Base-by-base conservation (phyloP, 23 tunicate species). In the Botrylloides violaceus region DNA sequence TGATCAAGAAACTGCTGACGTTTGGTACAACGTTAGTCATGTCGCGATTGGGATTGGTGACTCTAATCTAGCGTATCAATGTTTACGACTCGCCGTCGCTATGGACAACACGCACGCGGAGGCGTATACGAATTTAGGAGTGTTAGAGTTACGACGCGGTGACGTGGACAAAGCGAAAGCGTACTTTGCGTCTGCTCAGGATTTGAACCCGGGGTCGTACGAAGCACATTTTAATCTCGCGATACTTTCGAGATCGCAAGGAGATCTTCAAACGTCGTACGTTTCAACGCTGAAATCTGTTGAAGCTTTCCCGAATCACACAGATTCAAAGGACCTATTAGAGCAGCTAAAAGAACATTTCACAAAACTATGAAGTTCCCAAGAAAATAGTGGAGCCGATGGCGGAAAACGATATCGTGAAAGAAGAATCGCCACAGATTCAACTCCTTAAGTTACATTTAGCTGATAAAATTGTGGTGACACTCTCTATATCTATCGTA, bases 1-100 rank as follows among this genome's bases (percentile, higher is more conserved):
- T 32, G 97, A 83, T 60, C 75, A 70, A 34, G 80, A 90, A 59
- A 32, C 73, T 2, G 89, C 90, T 26, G 90, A 90, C 60, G 85
- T 90, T 9, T 90, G 85, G 85, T 90, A 83, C 75, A 90, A 90
- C 56, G 73, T 90, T n/a, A 79, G 92, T 3, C 97, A 90, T 65
- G 66, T 90, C 23, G 97, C 97, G 32, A 55, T 90, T 62, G 90
- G 97, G 2, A 37, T 90, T 12, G 97, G 97, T 47, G 97, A 90
- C 65, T 75, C 58, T 24, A 76, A 57, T 20, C 19, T 90, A 64
- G 97, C 97, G 24, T 90, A 90, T 71, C 97, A 90, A 59, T 90
- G 97, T 70, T 61, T 90, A 49, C 79, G 90, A 15, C 82, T 90
- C 5, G 78, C 97, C 7, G 66, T 90, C 0, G 47, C 97, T 0